phyloP scores from a whole-genome alignment of 1,140 invertebrate genomes.

The Drosophila kanapiae region DNA sequence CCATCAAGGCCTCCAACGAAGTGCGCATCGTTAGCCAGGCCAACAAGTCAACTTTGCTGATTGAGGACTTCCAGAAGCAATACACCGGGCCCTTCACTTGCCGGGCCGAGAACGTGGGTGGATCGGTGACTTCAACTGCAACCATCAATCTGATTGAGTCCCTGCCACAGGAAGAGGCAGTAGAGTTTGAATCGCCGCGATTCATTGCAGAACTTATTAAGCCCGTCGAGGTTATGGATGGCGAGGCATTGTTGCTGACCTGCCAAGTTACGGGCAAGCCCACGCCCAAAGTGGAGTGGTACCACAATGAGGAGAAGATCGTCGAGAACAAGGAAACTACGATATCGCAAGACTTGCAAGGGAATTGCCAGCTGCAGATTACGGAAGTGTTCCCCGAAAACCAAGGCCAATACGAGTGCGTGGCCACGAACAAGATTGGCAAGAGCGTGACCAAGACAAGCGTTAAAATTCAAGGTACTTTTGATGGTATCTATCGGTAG shows the following conservation, averaged over 20 bases:
- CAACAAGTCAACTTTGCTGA: conserved; percentile 93
- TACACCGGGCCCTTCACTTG: conserved; percentile 93
- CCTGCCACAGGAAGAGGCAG: conserved; percentile 87
- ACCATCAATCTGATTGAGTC: conserved; percentile 89
- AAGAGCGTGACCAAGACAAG: conserved; percentile 92
- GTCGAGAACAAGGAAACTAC: conserved; percentile 92
- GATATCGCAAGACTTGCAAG: conserved; percentile 91
- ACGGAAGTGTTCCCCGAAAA: conserved; percentile 98
- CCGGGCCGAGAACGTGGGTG: conserved; percentile 94
- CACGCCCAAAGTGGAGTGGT: conserved; percentile 93
- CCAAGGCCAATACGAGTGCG: conserved; percentile 94
- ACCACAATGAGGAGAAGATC: conserved; percentile 90
- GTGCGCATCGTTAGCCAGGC: conserved; percentile 90
- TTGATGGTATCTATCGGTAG: conserved; percentile 54
- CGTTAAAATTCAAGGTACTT: conserved; percentile 93
- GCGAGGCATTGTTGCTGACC: conserved; percentile 93
- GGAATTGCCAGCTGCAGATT: conserved; percentile 93
- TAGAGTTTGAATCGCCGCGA: conserved; percentile 90
- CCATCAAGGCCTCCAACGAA: conserved; percentile 87
- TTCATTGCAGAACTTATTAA: conserved; percentile 90
- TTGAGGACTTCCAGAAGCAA: conserved; percentile 91
- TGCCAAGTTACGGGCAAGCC: conserved; percentile 93
- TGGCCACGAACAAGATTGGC: conserved; percentile 94
- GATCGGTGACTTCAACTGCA: conserved; percentile 93
- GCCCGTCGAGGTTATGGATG: conserved; percentile 95